phyloP scores from a whole-genome alignment of 2,797 vertebrate genomes.

The Euthynnus affinis region DNA sequence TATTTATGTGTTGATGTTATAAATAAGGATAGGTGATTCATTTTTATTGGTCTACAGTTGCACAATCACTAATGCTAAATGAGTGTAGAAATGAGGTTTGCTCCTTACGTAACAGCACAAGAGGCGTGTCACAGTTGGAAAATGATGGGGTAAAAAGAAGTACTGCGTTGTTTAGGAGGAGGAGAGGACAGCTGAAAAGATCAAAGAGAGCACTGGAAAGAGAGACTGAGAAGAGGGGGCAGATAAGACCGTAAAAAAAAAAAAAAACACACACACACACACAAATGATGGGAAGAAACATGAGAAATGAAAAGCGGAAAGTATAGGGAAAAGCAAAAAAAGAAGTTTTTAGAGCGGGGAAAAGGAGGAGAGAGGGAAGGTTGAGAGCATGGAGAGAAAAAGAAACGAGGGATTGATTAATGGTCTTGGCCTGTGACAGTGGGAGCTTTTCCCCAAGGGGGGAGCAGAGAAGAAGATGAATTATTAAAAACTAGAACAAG shows the following conservation, averaged over 20 bases:
- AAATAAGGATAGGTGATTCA: background rate
- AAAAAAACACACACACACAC: no score
- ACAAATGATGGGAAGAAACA: conserved; percentile 63
- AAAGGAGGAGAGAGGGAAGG: conserved; percentile 35
- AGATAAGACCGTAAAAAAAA: conserved; percentile 67
- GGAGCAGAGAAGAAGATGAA: conserved; percentile 78
- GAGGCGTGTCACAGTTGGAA: conserved; percentile 3
- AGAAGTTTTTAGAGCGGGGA: conserved; percentile 27
- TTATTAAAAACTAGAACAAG: conserved; percentile 81
- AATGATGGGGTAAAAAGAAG: conserved; percentile 1
- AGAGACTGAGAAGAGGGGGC: conserved; percentile 53
- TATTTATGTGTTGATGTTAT: conserved; percentile 4
- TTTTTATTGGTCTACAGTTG: background rate
- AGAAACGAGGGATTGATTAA: conserved; percentile 87
- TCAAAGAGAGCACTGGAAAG: conserved; percentile 40
- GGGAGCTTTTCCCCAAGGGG: conserved; percentile 84
- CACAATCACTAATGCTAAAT: conserved; percentile 8
- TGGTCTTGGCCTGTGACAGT: conserved; percentile 85
- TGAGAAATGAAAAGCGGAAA: conserved; percentile 37
- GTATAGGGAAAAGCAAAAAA: conserved; percentile 37
- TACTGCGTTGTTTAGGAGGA: conserved; percentile 22
- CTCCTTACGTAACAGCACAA: conserved; percentile 9
- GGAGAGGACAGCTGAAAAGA: conserved; percentile 35
- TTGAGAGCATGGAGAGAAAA: conserved; percentile 42
- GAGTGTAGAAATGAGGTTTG: conserved; percentile 2